Conservation (phyloP, 2,888 invertebrate species). For the Drosophila kuntzei region DNA sequence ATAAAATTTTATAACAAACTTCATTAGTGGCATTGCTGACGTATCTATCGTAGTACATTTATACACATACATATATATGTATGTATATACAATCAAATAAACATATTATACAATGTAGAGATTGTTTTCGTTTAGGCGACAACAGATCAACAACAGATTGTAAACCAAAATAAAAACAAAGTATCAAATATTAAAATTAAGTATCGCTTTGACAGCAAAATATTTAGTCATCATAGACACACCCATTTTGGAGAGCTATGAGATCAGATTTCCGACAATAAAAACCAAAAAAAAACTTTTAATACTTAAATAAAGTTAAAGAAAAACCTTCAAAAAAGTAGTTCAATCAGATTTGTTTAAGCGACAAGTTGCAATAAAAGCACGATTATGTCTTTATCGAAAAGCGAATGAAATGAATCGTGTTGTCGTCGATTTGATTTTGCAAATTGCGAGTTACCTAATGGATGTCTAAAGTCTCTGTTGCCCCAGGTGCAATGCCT, state of each 20-base stretch:
- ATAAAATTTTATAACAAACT: constrained; percentile 80
- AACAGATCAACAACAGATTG: constrained; percentile 40
- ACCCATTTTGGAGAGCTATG: constrained; percentile 43
- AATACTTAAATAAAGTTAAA: neutral
- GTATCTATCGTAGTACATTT: constrained; percentile 5
- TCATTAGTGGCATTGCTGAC: constrained; percentile 68
- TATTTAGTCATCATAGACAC: constrained; percentile 61
- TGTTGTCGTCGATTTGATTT: constrained; percentile 74
- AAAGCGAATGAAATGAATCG: constrained; percentile 39
- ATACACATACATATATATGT: neutral
- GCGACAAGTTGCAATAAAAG: constrained; percentile 5
- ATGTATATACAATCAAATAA: neutral
- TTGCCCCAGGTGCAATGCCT: constrained; percentile 48
- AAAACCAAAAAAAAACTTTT: constrained; percentile 1
- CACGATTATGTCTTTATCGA: constrained; percentile 41
- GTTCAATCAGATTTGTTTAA: constrained; percentile 21
- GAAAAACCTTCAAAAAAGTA: constrained; percentile 8
- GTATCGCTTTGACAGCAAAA: constrained; percentile 27
- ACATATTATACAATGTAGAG: constrained; percentile 18
- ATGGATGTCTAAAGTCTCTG: constrained; percentile 57
- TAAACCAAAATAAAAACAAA: constrained; percentile 19
- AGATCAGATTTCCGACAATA: constrained; percentile 39
- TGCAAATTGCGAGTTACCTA: constrained; percentile 77
- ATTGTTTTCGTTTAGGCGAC: constrained; percentile 54
- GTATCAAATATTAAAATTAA: constrained; percentile 25